Evolutionary conservation across 2,888 invertebrate species (phyloP).

Genomic region (Nemotelus pantherinus): DNA sequence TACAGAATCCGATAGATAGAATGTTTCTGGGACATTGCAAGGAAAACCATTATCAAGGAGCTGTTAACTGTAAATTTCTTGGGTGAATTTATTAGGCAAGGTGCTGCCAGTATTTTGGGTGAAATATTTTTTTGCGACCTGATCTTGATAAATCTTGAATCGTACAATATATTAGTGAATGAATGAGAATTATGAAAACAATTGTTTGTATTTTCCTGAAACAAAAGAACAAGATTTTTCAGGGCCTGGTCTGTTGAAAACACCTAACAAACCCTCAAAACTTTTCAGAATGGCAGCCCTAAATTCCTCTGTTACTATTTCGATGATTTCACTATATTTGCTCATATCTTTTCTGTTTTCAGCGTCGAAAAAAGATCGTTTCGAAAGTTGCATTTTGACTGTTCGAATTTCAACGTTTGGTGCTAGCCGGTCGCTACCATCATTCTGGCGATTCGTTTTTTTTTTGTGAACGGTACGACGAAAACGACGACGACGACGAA

Average conservation of each 20-base stretch:
- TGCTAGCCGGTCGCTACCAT: neutral
- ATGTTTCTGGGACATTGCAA: conserved; percentile 30
- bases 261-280: no score
- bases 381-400: conserved; percentile 11
- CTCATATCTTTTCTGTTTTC: conserved; percentile 7
- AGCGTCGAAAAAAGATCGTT: neutral
- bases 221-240: no score
- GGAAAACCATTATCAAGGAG: conserved; percentile 28
- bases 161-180: no score
- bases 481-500: neutral
- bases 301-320: conserved; percentile 14
- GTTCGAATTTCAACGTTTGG: neutral
- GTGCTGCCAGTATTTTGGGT: conserved; percentile 52
- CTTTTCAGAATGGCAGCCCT: no score
- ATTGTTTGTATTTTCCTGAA: no score
- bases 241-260: no score
- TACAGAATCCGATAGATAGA: conserved; percentile 31
- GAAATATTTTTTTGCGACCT: neutral
- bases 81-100: conserved; percentile 51
- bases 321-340: conserved; percentile 27
- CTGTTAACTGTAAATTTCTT: conserved; percentile 41
- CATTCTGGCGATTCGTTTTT: no score
- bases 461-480: neutral
- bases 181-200: no score
- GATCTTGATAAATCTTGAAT: no score